These are phyloP conservation scores for Pogonus chalceus DNA, from an alignment of 1,140 invertebrate genomes.

Conservation along the genomic window DNA sequence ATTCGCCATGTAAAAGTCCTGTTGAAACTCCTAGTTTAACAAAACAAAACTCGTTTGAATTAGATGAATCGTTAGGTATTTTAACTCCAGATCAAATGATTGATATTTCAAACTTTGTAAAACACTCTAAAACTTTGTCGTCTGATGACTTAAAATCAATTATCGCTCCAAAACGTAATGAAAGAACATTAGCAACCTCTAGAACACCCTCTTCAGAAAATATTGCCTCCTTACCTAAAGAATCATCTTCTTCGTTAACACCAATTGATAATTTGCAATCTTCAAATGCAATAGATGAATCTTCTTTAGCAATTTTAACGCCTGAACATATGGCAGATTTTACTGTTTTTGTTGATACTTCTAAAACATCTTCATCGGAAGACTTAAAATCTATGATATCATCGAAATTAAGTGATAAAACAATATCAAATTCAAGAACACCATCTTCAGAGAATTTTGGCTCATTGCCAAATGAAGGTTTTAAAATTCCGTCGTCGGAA, in stretches of 20 bases:
- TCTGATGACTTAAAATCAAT: background rate
- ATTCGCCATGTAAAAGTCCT: background rate
- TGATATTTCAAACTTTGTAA: background rate
- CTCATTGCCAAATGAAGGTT: background rate
- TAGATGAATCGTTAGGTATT: constrained; percentile 72
- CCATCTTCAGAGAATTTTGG: constrained; percentile 22
- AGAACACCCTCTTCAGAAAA: constrained; percentile 24
- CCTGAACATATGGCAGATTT: constrained; percentile 67
- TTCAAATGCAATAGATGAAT: constrained; percentile 66
- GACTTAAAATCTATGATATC: background rate
- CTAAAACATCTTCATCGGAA: background rate
- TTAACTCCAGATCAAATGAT: constrained; percentile 80
- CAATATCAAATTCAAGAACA: constrained; percentile 13
- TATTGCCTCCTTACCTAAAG: background rate
- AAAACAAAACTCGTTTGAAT: constrained; percentile 64
- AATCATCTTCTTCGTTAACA: too few species aligned
- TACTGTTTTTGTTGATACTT: background rate
- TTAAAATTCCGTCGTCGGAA: background rate
- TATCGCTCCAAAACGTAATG: background rate
- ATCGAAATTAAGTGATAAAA: constrained; percentile 1
- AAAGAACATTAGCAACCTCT: background rate
- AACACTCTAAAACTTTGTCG: background rate
- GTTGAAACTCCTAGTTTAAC: constrained; percentile 33
- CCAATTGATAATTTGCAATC: too few species aligned
- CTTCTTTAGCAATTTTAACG: constrained; percentile 71